Evolutionary conservation across 2,888 invertebrate species (phyloP), one percentile per base, ranked within the genome.

Genomic region (Tachina lurida): DNA sequence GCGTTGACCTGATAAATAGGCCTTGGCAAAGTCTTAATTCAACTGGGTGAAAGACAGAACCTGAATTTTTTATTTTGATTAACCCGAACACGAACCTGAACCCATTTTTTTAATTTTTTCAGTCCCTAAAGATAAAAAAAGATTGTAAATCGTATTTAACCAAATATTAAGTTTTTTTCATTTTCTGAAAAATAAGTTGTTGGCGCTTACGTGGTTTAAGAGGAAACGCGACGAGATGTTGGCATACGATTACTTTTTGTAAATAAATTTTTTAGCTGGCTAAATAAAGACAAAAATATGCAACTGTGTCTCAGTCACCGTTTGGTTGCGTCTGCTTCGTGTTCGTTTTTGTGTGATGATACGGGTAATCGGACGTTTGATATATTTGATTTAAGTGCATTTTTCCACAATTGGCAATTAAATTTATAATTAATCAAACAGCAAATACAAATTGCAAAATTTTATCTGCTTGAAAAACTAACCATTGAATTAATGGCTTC

Each of bases 301-400:
- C 83, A 83, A 83, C 82, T 78, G 15, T 65, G 12, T 12, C n/a
- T 80, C 65, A 80, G 76, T 84, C 60, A 39, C 54, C 62, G 41
- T 67, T 80, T 84, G 49, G 65, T 58, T 62, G 76, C 67, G 65
- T 71, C 45, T 73, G 80, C 13, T 84, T 84, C 65, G 80, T 71
- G 71, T 84, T 80, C 65, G 75, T 43, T 77, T 75, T 71, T 73
- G 56, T 60, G 17, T 12, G 17, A 52, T 52, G 43, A 12, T 65
- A 60, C 45, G 68, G 65, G 22, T 39, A 45, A 1, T 67, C 49
- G 52, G 52, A 60, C 58, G 58, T 73, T 63, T 31, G 43, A 43
- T 71, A 49, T 79, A 60, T 74, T 71, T 60, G 65, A 60, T 65
- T 49, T 60, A 76, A 73, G 63, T 83, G 58, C 49, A 83, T 65